Conservation (phyloP, 1,140 invertebrate species). For the Leptestheria dahalacensis region DNA sequence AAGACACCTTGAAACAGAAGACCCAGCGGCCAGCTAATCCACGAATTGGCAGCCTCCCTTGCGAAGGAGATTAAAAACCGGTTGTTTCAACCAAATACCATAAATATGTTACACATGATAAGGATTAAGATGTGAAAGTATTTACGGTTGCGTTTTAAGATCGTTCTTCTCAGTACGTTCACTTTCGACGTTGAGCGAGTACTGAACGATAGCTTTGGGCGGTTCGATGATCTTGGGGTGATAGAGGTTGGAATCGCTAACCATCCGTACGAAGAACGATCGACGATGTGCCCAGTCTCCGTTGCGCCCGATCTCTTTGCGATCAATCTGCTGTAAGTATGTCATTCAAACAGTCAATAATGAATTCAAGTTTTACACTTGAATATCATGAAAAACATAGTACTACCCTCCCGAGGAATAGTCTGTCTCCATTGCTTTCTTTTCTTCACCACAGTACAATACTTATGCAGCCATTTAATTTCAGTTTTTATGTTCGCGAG, state of each 20-base stretch:
- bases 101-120: background rate
- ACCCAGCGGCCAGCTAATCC: slow-evolving; percentile 16
- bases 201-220: background rate
- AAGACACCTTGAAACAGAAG: slow-evolving; percentile 14
- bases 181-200: background rate
- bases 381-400: too few species aligned
- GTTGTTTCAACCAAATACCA: background rate
- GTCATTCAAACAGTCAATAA: too few species aligned
- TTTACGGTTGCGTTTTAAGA: background rate
- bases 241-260: slow-evolving; percentile 42
- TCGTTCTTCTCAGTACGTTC: background rate
- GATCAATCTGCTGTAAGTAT: too few species aligned
- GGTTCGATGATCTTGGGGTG: slow-evolving; percentile 30
- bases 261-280: slow-evolving; percentile 41
- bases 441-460: too few species aligned
- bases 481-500: too few species aligned
- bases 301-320: background rate
- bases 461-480: too few species aligned
- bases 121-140: background rate
- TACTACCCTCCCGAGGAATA: too few species aligned
- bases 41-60: background rate
- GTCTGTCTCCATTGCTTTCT: too few species aligned
- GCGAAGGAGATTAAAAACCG: background rate
- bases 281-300: slow-evolving; percentile 28
- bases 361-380: too few species aligned